Evolutionary conservation across 2,113 vertebrate species (phyloP), one percentile per base, ranked within the genome.

Genomic region (Callaeas wilsoni): DNA sequence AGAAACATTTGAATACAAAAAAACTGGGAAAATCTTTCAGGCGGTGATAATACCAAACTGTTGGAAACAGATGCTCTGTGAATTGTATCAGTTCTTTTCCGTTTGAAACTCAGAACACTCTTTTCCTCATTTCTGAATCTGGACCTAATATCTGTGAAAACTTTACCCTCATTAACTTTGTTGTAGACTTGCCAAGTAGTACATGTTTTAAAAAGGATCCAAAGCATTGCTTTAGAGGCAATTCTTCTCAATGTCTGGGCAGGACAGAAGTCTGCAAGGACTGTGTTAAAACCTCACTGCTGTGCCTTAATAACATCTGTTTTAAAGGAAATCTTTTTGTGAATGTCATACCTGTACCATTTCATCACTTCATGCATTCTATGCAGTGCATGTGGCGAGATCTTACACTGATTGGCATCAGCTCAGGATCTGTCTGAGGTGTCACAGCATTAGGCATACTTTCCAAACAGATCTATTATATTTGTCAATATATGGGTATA

Each of bases 141-240:
- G 30, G 8, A 85, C 21, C 8, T 33, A 22, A 7, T 19, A 10
- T 41, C 7, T 35, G 16, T 65, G 13, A 84, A 71, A 85, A 74
- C 26, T 42, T 75, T 41, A 62, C 10, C 26, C 0, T 0, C 2
- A 2, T n/a, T 47, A 33, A 57, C 39, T 59, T 73, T 30, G 16
- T 35, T 68, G 39, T 47, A 13, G 30, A 15, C 44, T 80, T 81
- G 50, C 14, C 29, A 87, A 52, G 25, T 3, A 60, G 5, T 4
- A 35, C 6, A 29, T 1, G 5, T 20, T 52, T 49, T 37, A 50
- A 65, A 69, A 47, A 74, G 16, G 11, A 87, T 26, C 3, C 47
- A 39, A 39, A 55, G 4, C 25, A 41, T 16, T 15, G 9, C 8
- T n/a, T 64, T 57, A 12, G 14, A 76, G 41, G 13, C 16, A 76